Evolutionary conservation across 2,888 invertebrate genomes (phyloP).

Genomic region (Epiblema foenella): DNA sequence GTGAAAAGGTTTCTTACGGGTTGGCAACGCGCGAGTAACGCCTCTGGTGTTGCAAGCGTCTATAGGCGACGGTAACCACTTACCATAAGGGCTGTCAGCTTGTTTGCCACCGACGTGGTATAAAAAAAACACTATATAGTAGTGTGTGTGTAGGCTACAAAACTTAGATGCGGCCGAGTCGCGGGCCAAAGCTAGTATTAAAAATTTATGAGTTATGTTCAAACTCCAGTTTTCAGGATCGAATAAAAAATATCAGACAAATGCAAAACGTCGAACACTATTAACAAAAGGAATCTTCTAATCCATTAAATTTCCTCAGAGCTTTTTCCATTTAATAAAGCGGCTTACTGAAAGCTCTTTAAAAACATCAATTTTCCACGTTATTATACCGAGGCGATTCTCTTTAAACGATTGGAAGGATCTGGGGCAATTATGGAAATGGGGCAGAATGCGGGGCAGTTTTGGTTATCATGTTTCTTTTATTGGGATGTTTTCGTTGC

Average conservation of each 20-base stretch:
- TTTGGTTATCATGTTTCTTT: slow-evolving; percentile 1
- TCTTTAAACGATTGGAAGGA: slow-evolving; percentile 48
- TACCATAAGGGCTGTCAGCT: too few relatives aligned
- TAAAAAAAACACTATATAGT: too few relatives aligned
- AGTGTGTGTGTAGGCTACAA: too few relatives aligned
- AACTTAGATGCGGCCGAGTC: too few relatives aligned
- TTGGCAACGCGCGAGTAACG: too few relatives aligned
- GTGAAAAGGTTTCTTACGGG: too few relatives aligned
- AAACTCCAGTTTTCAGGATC: not conserved
- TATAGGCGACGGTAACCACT: too few relatives aligned
- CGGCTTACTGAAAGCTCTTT: slow-evolving; percentile 53
- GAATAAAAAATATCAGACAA: slow-evolving; percentile 5
- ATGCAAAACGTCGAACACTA: not conserved
- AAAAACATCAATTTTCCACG: slow-evolving; percentile 57
- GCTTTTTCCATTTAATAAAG: slow-evolving; percentile 49
- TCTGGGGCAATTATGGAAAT: slow-evolving; percentile 47
- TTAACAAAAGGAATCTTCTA: slow-evolving; percentile 37
- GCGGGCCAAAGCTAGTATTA: too few relatives aligned
- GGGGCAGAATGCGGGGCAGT: slow-evolving; percentile 5
- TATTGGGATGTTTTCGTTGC: not conserved
- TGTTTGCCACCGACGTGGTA: too few relatives aligned
- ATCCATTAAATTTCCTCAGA: slow-evolving; percentile 44
- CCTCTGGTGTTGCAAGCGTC: too few relatives aligned
- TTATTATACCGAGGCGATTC: slow-evolving; percentile 53
- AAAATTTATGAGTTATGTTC: too few relatives aligned